Conservation (phyloP, 2,888 invertebrate genomes). For the Ferdinandea cuprea region DNA sequence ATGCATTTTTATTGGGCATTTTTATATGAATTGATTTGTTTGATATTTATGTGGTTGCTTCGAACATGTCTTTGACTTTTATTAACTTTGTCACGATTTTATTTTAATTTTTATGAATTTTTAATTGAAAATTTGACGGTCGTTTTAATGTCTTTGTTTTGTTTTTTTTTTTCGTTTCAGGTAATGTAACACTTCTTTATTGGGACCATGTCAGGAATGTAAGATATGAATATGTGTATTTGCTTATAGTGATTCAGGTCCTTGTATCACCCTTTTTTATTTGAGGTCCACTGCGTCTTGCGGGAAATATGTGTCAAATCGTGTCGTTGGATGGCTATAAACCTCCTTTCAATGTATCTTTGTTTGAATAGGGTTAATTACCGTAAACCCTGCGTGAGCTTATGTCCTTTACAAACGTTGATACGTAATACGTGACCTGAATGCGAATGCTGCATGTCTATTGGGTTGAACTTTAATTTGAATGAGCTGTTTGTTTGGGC, state of each 20-base stretch:
- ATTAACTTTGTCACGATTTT: conserved; percentile 69
- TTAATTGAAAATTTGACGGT: conserved; percentile 45
- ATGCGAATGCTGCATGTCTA: conserved; percentile 12
- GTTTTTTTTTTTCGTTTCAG: conserved; percentile 38
- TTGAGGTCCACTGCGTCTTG: background rate
- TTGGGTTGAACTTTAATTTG: background rate
- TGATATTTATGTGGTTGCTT: conserved; percentile 11
- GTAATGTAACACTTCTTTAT: conserved; percentile 6
- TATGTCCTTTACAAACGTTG: background rate
- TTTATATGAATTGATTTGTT: conserved; percentile 30
- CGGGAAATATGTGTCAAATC: conserved; percentile 3
- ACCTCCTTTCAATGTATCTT: conserved; percentile 16
- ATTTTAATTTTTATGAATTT: conserved; percentile 58
- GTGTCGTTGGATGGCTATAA: conserved; percentile 16
- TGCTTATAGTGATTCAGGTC: background rate
- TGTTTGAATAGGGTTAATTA: conserved; percentile 27
- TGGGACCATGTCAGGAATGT: background rate
- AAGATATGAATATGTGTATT: no score
- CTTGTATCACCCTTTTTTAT: background rate
- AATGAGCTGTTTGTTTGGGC: background rate
- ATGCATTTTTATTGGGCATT: conserved; percentile 28
- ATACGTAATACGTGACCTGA: conserved; percentile 29
- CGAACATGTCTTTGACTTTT: conserved; percentile 30
- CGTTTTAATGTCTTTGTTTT: conserved; percentile 13
- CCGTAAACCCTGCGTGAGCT: conserved; percentile 8